Evolutionary conservation across 2,888 invertebrate genomes (phyloP).

Genomic region (Aethes cnicana): DNA sequence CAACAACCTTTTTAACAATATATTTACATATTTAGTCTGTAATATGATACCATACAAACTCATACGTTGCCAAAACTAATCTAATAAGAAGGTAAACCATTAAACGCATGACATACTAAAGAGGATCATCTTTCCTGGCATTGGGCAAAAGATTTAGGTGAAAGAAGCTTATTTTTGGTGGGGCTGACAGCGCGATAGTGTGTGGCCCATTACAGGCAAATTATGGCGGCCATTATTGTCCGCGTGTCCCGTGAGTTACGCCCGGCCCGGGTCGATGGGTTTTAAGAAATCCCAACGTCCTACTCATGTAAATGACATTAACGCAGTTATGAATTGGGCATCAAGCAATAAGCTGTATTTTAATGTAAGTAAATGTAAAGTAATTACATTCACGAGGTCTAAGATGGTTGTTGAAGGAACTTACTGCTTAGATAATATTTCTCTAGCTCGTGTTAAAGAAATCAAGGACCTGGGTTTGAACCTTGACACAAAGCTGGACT

Average conservation of each 20-base stretch:
- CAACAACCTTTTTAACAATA: too few relatives aligned
- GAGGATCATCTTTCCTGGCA: slow-evolving; percentile 29
- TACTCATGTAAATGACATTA: slow-evolving; percentile 37
- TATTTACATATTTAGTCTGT: too few relatives aligned
- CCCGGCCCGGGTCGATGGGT: slow-evolving; percentile 71
- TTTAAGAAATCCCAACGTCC: slow-evolving; percentile 61
- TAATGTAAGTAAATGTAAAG: too few relatives aligned
- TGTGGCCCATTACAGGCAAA: slow-evolving; percentile 79
- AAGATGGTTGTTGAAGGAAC: too few relatives aligned
- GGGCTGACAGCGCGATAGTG: slow-evolving; percentile 79
- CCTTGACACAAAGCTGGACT: too few relatives aligned
- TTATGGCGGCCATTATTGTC: slow-evolving; percentile 77
- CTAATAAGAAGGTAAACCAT: slow-evolving; percentile 22
- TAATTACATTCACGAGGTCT: too few relatives aligned
- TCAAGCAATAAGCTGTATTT: too few relatives aligned
- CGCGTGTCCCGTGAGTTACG: slow-evolving; percentile 76
- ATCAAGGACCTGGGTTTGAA: too few relatives aligned
- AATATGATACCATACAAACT: too few relatives aligned
- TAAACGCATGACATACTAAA: slow-evolving; percentile 27
- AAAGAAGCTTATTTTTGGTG: slow-evolving; percentile 75
- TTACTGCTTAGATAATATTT: too few relatives aligned
- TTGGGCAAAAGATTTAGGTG: slow-evolving; percentile 53
- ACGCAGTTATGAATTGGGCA: too few relatives aligned
- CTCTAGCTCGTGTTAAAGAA: too few relatives aligned
- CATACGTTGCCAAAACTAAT: slow-evolving; percentile 2